Conservation (phyloP, 2,888 invertebrate genomes). For the Dinocampus coccinellae region DNA sequence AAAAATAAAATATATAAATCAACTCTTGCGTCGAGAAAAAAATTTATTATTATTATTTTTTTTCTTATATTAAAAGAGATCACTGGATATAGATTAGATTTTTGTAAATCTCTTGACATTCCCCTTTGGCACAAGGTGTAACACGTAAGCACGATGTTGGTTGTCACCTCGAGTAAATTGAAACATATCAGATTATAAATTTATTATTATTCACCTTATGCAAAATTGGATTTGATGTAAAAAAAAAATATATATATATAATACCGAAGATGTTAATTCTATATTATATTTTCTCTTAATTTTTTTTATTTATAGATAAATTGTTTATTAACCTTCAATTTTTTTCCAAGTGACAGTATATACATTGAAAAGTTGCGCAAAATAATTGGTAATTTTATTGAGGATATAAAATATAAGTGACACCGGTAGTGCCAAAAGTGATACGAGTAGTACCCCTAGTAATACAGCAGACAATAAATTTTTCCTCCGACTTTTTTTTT, state of each 20-base stretch:
- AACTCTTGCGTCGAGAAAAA: neutral
- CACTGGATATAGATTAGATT: neutral
- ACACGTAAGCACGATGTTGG: neutral
- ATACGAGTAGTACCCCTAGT: neutral
- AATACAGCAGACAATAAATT: neutral
- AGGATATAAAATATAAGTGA: neutral
- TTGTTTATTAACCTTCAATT: no score
- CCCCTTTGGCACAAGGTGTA: neutral
- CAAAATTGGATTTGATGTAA: neutral
- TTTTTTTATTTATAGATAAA: neutral
- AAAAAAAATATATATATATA: neutral
- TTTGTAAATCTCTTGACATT: neutral
- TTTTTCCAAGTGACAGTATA: slow-evolving; percentile 8
- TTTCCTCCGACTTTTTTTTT: neutral
- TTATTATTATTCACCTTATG: neutral
- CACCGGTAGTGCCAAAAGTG: neutral
- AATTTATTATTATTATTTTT: neutral
- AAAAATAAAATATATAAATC: neutral
- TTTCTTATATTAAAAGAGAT: neutral
- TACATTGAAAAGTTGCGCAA: neutral
- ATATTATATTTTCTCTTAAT: no score
- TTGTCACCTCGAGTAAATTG: neutral
- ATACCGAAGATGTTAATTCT: neutral
- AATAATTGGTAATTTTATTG: slow-evolving; percentile 7
- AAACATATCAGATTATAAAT: neutral